Percentiles rank a stretch among this genome's conserved stretches.
Conservation (phyloP, 2,888 invertebrate species). For the Drosophila colorata region DNA sequence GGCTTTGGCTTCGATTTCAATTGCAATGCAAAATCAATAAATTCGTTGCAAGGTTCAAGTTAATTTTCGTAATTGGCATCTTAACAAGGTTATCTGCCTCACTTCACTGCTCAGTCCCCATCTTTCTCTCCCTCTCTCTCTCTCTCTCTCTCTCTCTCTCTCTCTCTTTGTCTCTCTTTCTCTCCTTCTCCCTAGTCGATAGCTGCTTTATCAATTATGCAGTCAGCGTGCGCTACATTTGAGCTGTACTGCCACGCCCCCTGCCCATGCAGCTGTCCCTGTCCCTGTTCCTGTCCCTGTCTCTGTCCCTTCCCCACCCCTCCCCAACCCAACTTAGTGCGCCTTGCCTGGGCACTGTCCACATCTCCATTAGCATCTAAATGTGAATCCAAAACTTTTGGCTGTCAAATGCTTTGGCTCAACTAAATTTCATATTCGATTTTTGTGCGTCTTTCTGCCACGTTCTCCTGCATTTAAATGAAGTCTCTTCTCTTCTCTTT, state of each 20-base stretch:
- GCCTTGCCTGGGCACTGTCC: conserved; percentile 26
- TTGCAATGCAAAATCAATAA: conserved; percentile 77
- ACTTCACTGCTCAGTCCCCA: conserved; percentile 7
- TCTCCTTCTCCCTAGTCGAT: background rate
- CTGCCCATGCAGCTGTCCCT: no score
- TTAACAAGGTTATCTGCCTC: conserved; percentile 77
- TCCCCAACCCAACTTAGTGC: background rate
- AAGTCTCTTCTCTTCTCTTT: conserved; percentile 23
- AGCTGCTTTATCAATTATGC: conserved; percentile 70
- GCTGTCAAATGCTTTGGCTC: conserved; percentile 75
- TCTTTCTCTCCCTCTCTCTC: background rate
- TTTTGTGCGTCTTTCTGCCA: conserved; percentile 46
- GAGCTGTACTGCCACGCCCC: conserved; percentile 32
- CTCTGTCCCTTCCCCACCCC: no score
- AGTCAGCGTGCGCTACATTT: conserved; percentile 70
- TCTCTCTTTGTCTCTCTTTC: no score
- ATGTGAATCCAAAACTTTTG: conserved; percentile 64
- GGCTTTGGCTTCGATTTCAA: conserved; percentile 60
- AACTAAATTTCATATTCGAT: conserved; percentile 77
- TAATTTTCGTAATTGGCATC: conserved; percentile 80
- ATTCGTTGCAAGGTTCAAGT: conserved; percentile 70
- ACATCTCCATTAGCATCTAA: conserved; percentile 71
- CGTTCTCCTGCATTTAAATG: conserved; percentile 55
- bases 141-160: background rate
- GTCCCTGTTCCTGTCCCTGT: no score